Conservation (phyloP, 2,113 vertebrate species). For the Galeopterus variegatus region DNA sequence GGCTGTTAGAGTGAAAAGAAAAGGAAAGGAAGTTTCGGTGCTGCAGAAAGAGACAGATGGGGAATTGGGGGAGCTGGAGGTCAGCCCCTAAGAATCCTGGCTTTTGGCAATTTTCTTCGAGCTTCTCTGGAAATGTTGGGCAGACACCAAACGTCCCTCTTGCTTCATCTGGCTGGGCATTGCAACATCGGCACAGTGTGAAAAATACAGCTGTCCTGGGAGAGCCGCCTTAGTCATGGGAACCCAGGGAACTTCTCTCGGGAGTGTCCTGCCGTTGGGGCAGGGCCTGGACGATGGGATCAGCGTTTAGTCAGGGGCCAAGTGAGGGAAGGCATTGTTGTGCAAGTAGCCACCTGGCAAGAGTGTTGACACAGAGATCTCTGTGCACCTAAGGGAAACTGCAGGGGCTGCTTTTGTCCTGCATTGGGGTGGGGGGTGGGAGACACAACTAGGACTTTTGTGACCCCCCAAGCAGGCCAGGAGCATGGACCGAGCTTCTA, state of each 20-base stretch:
- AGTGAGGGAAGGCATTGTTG: neutral
- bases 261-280: neutral
- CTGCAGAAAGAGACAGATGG: neutral
- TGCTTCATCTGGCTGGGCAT: constrained; percentile 45
- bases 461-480: neutral
- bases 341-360: neutral
- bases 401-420: neutral
- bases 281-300: neutral
- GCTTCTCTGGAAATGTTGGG: neutral
- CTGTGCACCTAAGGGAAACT: neutral
- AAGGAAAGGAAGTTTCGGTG: neutral
- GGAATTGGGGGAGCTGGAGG: too few relatives aligned
- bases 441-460: fast-evolving
- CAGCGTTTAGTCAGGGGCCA: constrained; percentile 14
- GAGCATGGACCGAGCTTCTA: fast-evolving
- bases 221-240: constrained; percentile 44
- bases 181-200: neutral
- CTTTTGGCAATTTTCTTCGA: neutral
- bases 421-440: fast-evolving
- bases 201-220: neutral
- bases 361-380: neutral
- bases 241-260: neutral
- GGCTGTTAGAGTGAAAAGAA: neutral
- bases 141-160: neutral
- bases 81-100: neutral